Evolutionary conservation across 2,888 invertebrate species (phyloP), one percentile per base, ranked within the genome.

Genomic region (Morinoia aosen): DNA sequence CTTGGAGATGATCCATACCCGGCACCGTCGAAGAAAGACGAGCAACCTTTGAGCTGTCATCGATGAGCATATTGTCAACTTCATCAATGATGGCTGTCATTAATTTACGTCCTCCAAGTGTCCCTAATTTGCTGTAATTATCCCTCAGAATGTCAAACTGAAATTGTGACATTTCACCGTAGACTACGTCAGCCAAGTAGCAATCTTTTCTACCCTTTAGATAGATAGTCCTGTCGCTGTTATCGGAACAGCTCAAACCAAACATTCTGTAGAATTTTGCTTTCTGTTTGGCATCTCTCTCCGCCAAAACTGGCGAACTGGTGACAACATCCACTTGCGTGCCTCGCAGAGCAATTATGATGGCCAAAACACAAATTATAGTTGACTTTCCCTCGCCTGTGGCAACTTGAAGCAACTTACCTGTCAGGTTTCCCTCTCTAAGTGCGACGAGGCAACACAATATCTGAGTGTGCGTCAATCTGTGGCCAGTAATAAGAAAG

Each of bases 121-220:
- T 91, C 16, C 48, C 91, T n/a, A 91, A 91, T n/a, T 91, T 91
- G n/a, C 91, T 39, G 91, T 91, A 91, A 91, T 91, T 91, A n/a
- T 91, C 91, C n/a, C 91, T n/a, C n/a, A n/a, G n/a, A n/a, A n/a
- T n/a, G n/a, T n/a, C n/a, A n/a, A n/a, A n/a, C n/a, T n/a, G n/a
- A n/a, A 91, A 91, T n/a, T 91, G 39, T 91, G 91, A 91, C 91
- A 91, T 91, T 91, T 91, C 39, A 14, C 91, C 91, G 33, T 91
- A 91, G 33, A 91, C 91, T 16, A 91, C 33, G 48, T 91, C 91
- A n/a, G 91, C 14, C 14, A 91, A n/a, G 33, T 91, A 91, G 33
- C 91, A 91, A 39, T 91, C 48, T 91, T 91, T 91, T 40, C 48
- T n/a, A 16, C 91, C 91, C 33, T 40, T 40, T 14, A 40, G 33